phyloP scores from a whole-genome alignment of 2,888 invertebrate genomes.

The Eucera pruinosa region DNA sequence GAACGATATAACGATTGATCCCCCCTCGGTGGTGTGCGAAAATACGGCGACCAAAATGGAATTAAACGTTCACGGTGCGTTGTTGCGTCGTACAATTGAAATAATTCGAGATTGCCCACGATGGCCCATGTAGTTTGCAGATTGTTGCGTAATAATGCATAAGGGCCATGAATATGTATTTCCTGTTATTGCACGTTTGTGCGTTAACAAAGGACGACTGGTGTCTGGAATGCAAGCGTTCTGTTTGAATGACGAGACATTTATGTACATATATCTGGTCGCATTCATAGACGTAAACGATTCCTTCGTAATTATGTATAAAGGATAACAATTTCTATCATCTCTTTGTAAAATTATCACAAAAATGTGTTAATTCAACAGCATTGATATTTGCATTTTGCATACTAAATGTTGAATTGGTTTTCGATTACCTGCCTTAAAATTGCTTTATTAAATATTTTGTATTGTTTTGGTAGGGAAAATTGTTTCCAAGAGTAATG shows the following conservation, averaged over 20 bases:
- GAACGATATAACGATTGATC: background rate
- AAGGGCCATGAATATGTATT: conserved; percentile 43
- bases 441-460: background rate
- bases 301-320: background rate
- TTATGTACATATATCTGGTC: background rate
- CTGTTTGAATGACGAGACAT: background rate
- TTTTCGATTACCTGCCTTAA: too few species aligned
- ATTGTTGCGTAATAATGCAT: conserved; percentile 54
- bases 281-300: background rate
- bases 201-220: conserved; percentile 38
- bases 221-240: conserved; percentile 7
- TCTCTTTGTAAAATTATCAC: too few species aligned
- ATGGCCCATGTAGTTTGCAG: conserved; percentile 39
- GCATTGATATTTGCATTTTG: too few species aligned
- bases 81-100: conserved; percentile 23
- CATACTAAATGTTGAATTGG: too few species aligned
- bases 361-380: too few species aligned
- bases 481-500: background rate
- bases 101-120: conserved; percentile 24
- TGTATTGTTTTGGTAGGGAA: background rate
- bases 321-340: too few species aligned
- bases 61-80: conserved; percentile 40
- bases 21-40: background rate
- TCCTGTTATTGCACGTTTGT: conserved; percentile 38
- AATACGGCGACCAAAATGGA: background rate